phyloP scores from a whole-genome alignment of 1,140 invertebrate species.

The Plodia interpunctella region DNA sequence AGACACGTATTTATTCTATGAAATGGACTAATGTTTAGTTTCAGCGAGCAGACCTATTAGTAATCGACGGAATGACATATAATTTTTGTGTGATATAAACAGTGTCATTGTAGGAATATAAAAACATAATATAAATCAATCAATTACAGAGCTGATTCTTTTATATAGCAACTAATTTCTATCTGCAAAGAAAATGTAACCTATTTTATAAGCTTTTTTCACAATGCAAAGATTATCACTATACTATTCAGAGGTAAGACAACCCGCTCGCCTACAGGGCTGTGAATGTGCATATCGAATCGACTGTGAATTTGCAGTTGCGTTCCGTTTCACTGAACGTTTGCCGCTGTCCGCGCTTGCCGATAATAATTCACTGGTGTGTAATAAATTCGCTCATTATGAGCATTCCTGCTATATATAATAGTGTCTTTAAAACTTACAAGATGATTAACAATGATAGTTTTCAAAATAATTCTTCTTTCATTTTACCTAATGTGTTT shows the following conservation, averaged over 20 bases:
- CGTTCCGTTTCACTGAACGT: conserved; percentile 50
- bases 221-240: neutral
- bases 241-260: conserved; percentile 30
- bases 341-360: conserved; percentile 36
- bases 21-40: too few relatives aligned
- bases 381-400: conserved; percentile 42
- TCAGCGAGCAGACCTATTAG: too few relatives aligned
- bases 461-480: neutral
- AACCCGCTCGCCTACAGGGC: conserved; percentile 40
- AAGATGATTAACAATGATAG: neutral
- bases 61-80: too few relatives aligned
- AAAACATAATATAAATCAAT: too few relatives aligned
- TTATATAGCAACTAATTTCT: too few relatives aligned
- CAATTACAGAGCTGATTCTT: too few relatives aligned
- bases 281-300: conserved; percentile 50
- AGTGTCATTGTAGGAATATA: too few relatives aligned
- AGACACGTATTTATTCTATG: too few relatives aligned
- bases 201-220: too few relatives aligned
- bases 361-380: conserved; percentile 50
- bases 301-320: conserved; percentile 59
- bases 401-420: conserved; percentile 14
- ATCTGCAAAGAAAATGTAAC: too few relatives aligned
- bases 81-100: too few relatives aligned
- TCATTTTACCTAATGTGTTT: too few relatives aligned
- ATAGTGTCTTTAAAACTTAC: neutral